A percentile compares a stretch with the other conserved stretches of the same genome.
Conservation (phyloP, 2,113 vertebrate species). For the Neolamprologus kungweensis region DNA sequence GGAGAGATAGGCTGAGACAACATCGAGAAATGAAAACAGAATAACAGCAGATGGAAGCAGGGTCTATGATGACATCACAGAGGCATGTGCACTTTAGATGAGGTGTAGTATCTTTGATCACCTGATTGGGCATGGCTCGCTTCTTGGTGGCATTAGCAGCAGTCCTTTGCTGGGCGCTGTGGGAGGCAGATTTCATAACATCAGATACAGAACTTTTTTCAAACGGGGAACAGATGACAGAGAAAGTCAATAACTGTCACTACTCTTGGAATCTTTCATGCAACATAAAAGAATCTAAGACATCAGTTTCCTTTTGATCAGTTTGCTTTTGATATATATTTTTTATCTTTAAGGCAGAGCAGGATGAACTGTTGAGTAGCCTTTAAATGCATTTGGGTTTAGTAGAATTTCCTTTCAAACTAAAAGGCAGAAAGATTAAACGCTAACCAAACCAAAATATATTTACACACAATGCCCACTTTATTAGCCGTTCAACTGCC, state of each 20-base stretch:
- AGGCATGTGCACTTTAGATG: conserved; percentile 1
- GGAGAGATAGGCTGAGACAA: neutral
- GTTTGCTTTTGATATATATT: neutral
- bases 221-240: neutral
- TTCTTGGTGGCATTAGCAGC: conserved; percentile 85
- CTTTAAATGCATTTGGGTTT: neutral
- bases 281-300: neutral
- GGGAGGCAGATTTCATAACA: neutral
- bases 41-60: neutral
- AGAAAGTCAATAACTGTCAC: neutral
- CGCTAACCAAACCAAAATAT: neutral
- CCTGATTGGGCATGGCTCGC: conserved; percentile 91
- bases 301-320: neutral
- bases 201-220: neutral
- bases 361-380: neutral
- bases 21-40: neutral
- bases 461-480: neutral
- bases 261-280: neutral
- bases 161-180: conserved; percentile 87
- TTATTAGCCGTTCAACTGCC: neutral
- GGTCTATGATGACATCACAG: neutral
- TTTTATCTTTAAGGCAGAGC: neutral
- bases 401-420: neutral
- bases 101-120: neutral
- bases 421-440: neutral